Evolutionary conservation across 2,888 invertebrate genomes (phyloP).

Genomic region (Aspidapion aeneum): DNA sequence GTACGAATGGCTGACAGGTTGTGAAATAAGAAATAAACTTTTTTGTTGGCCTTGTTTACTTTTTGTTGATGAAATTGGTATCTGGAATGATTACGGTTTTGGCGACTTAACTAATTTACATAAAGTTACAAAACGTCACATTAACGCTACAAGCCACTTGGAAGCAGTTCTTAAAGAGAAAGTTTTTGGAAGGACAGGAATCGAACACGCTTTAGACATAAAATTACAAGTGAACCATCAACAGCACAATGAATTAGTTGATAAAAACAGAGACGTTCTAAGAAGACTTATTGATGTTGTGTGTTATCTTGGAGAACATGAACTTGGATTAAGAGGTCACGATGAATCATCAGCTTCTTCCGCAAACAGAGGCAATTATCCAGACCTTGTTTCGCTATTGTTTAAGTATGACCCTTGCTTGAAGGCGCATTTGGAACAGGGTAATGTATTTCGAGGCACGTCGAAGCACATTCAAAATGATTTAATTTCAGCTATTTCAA

Average conservation of each 20-base stretch:
- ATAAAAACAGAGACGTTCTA: conserved; percentile 27
- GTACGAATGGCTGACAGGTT: conserved; percentile 18
- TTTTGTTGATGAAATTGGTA: conserved; percentile 7
- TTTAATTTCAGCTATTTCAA: conserved; percentile 25
- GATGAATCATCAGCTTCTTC: conserved; percentile 7
- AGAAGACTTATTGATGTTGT: conserved; percentile 27
- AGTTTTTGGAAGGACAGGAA: conserved; percentile 18
- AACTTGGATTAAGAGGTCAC: conserved; percentile 24
- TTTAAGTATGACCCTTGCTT: conserved; percentile 25
- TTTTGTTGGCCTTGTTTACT: conserved; percentile 18
- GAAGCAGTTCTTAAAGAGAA: conserved; percentile 15
- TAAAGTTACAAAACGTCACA: conserved; percentile 16
- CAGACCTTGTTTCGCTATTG: conserved; percentile 19
- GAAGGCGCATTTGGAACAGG: conserved; percentile 27
- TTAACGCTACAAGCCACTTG: conserved; percentile 16
- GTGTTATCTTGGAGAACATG: conserved; percentile 23
- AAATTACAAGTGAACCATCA: conserved; percentile 11
- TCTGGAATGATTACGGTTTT: conserved; percentile 16
- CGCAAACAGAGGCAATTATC: conserved; percentile 10
- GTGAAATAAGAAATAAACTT: conserved; percentile 7
- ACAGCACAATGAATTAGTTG: conserved; percentile 28
- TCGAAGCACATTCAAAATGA: conserved; percentile 34
- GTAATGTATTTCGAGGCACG: conserved; percentile 28
- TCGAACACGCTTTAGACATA: conserved; percentile 15
- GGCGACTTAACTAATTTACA: conserved; percentile 20